Conservation (phyloP, 2,797 vertebrate species). For the Margarornis squamiger region DNA sequence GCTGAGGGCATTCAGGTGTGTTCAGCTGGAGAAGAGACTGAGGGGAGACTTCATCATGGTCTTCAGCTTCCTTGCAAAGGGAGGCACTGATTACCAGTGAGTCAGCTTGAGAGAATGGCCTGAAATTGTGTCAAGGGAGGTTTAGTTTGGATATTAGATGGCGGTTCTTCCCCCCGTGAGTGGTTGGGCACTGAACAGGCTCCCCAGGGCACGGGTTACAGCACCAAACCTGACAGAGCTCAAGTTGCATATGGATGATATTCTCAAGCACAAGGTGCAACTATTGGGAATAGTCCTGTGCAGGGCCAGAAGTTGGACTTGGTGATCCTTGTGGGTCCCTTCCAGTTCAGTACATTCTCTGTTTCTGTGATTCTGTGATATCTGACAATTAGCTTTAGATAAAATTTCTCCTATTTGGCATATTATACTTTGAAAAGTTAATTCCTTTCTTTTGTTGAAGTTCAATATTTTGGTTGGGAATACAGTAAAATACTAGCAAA, state of each 20-base stretch:
- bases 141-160: background rate
- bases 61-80: background rate
- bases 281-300: background rate
- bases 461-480: background rate
- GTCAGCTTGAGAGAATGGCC: background rate
- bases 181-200: background rate
- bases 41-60: background rate
- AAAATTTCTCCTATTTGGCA: background rate
- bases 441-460: background rate
- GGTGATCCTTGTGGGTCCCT: background rate
- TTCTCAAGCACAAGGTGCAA: background rate
- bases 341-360: background rate
- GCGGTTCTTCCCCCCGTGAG: background rate
- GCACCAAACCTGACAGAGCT: background rate
- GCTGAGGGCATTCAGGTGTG: background rate
- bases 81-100: background rate
- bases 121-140: background rate
- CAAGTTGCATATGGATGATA: background rate
- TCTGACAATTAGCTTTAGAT: background rate
- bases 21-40: background rate
- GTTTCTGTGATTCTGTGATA: background rate
- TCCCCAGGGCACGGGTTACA: background rate
- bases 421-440: background rate
- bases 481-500: background rate
- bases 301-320: background rate